phyloP scores from a whole-genome alignment of 2,113 vertebrate species.

The Clarias gariepinus region DNA sequence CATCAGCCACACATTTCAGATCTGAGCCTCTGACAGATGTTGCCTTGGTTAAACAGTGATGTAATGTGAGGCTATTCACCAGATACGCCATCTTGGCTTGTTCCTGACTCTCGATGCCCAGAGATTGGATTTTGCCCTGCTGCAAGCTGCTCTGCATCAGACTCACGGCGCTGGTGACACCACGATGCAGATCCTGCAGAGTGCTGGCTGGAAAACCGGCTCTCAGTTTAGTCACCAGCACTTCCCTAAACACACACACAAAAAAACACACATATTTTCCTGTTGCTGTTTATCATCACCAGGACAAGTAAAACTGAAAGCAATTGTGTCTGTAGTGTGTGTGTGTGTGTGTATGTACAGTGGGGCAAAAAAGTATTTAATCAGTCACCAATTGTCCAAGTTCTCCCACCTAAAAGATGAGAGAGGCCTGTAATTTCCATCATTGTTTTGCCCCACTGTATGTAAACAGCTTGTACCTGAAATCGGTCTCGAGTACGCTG shows the following conservation, averaged over 20 bases:
- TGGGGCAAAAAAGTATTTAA: too few relatives aligned
- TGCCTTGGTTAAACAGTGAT: neutral
- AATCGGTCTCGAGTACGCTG: conserved; percentile 90
- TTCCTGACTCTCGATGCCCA: conserved; percentile 92
- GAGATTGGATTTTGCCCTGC: conserved; percentile 95
- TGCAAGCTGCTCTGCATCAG: conserved; percentile 98
- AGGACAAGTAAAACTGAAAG: too few relatives aligned
- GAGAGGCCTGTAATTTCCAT: too few relatives aligned
- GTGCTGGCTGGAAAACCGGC: conserved; percentile 94
- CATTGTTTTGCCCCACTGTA: too few relatives aligned
- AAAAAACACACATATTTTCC: neutral
- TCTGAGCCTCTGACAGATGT: neutral
- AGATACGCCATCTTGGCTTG: conserved; percentile 93
- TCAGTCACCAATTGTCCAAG: too few relatives aligned
- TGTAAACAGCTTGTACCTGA: conserved; percentile 76
- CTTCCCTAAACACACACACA: conserved; percentile 74
- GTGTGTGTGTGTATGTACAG: neutral
- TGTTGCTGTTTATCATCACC: neutral
- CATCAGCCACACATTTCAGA: neutral
- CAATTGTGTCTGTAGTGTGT: neutral
- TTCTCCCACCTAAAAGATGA: too few relatives aligned
- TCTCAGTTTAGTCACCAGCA: conserved; percentile 88
- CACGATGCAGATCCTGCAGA: conserved; percentile 94
- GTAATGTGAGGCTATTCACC: conserved; percentile 70
- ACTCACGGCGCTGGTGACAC: conserved; percentile 95